Evolutionary conservation across 2,888 invertebrate genomes (phyloP), one percentile per base, ranked within the genome.

Genomic region (Onthophagus sagittarius): DNA sequence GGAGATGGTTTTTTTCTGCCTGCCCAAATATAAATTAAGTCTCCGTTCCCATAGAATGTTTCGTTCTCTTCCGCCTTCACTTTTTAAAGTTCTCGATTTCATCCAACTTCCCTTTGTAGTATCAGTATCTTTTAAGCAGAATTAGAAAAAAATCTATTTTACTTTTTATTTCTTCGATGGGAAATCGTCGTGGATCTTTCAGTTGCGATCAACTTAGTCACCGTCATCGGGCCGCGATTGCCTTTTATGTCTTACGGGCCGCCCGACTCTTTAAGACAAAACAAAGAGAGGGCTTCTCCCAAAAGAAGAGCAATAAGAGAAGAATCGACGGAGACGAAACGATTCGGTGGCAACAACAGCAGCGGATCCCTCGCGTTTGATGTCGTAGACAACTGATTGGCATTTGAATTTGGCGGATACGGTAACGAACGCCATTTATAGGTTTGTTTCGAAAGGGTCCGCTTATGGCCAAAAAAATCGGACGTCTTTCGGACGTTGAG

Each of bases 321-420:
- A 23, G 23, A 23, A 23, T 23, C 23, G 23, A 23, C 23, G 23
- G 2, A 2, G 39, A 7, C 9, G 39, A 11, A 53, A 53, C 9
- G 39, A 53, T 53, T 53, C 39, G 39, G 39, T 53, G 39, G 39
- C 39, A 23, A 23, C 23, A 23, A 23, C 23, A 23, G 23, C 23
- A 7, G 39, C 39, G 39, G 39, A 53, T 53, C 39, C 39, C 6
- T 11, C 39, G 39, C 39, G 39, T 53, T 53, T 53, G 39, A 53
- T 53, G 39, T 53, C 39, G 39, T 73, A 77, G 77, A 75, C 76
- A 73, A 75, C 72, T 79, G 80, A 80, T 81, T 81, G 80, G 81
- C 80, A 81, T 82, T 82, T 80, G 81, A 82, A 81, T 82, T 81
- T 81, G 81, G 80, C 81, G 80, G 81, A 81, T 79, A 78, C 77